Evolutionary conservation across 2,888 invertebrate genomes (phyloP).

Genomic region (Drosophila histrio): DNA sequence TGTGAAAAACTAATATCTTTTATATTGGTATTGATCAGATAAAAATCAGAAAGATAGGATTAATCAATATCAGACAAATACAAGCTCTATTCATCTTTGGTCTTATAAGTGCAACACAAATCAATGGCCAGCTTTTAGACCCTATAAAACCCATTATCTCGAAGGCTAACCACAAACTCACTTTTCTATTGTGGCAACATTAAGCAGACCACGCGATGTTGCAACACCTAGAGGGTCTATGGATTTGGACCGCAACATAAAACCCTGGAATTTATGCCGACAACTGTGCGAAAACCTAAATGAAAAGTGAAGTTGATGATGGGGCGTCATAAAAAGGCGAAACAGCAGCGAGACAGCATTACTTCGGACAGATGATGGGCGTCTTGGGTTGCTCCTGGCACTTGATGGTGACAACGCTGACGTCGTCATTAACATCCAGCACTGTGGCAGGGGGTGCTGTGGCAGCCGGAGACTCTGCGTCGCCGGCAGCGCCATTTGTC

Average conservation of each 20-base stretch:
- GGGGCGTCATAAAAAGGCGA: slow-evolving; percentile 41
- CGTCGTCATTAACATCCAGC: slow-evolving; percentile 48
- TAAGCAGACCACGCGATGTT: not conserved
- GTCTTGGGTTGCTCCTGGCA: slow-evolving; percentile 53
- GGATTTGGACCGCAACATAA: slow-evolving; percentile 53
- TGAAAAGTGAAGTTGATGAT: slow-evolving; percentile 57
- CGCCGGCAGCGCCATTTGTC: slow-evolving; percentile 49
- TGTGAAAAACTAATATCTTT: not conserved
- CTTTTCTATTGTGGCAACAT: slow-evolving; percentile 42
- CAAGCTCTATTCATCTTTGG: not conserved
- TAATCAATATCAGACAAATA: not conserved
- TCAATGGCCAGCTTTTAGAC: not conserved
- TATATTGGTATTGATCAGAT: not conserved
- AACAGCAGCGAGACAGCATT: slow-evolving; percentile 50
- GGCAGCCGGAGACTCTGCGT: slow-evolving; percentile 28
- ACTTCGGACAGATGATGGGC: slow-evolving; percentile 72
- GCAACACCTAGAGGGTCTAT: slow-evolving; percentile 6
- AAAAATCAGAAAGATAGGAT: not conserved
- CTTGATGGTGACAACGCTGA: slow-evolving; percentile 61
- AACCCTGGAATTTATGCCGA: slow-evolving; percentile 60
- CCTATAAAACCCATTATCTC: slow-evolving; percentile 20
- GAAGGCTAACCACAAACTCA: slow-evolving; percentile 48
- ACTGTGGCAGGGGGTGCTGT: slow-evolving; percentile 42
- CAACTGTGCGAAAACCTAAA: slow-evolving; percentile 63
- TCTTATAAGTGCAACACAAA: not conserved